Conservation (phyloP, 2,113 vertebrate species). For the Ammospiza caudacuta region DNA sequence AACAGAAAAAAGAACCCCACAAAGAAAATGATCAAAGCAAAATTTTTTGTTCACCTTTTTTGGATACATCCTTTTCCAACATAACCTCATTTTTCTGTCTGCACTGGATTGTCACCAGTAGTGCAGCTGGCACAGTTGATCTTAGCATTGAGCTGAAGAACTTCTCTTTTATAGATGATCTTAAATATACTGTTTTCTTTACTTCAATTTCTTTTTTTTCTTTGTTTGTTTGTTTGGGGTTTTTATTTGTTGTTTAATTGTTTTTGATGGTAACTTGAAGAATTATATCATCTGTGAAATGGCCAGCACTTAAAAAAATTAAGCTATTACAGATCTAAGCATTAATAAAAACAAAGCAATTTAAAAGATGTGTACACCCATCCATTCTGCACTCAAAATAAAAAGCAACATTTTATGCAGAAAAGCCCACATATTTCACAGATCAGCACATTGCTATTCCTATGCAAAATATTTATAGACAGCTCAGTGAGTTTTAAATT, state of each 20-base stretch:
- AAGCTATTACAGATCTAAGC: neutral
- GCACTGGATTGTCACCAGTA: neutral
- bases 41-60: neutral
- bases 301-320: neutral
- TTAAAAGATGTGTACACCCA: neutral
- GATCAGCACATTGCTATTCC: neutral
- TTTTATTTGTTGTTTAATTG: neutral
- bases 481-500: constrained; percentile 7
- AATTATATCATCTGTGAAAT: neutral
- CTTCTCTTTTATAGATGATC: neutral
- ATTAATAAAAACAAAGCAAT: neutral
- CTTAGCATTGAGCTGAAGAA: neutral
- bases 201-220: neutral
- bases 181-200: neutral
- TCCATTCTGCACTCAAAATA: neutral
- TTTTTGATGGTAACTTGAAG: neutral
- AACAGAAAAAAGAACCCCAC: too few relatives aligned
- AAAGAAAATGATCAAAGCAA: neutral
- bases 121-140: neutral
- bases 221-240: neutral
- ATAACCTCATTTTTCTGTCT: neutral
- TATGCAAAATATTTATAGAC: constrained; percentile 26
- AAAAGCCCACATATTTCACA: neutral
- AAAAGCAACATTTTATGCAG: neutral
- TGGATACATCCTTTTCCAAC: neutral